phyloP scores from a whole-genome alignment of 2,113 vertebrate genomes.

The Crotophaga sulcirostris region DNA sequence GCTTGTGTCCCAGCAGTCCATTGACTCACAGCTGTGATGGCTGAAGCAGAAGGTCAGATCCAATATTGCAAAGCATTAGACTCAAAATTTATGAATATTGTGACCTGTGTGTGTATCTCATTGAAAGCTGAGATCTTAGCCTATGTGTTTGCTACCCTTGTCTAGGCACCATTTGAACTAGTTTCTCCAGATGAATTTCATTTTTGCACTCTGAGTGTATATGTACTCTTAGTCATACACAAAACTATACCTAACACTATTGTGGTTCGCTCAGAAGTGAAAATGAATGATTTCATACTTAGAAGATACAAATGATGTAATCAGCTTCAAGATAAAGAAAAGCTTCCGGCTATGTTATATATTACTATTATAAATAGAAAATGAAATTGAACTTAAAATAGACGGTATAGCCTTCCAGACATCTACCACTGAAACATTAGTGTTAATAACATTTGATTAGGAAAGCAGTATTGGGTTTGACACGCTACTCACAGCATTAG shows the following conservation, averaged over 20 bases:
- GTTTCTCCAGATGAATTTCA: not conserved
- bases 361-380: not conserved
- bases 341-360: not conserved
- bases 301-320: not conserved
- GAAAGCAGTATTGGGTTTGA: not conserved
- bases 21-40: not conserved
- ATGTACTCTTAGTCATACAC: not conserved
- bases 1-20: not conserved
- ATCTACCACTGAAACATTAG: not conserved
- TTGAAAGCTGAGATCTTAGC: not conserved
- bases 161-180: not conserved
- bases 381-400: not conserved
- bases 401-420: not conserved
- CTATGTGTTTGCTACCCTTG: not conserved
- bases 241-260: not conserved
- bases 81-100: not conserved
- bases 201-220: not conserved
- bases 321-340: not conserved
- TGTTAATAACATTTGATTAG: not conserved
- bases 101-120: not conserved
- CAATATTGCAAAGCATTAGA: not conserved
- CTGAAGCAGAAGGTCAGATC: not conserved
- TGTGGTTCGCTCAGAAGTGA: not conserved
- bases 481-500: not conserved
- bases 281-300: not conserved